phyloP scores from a whole-genome alignment of 2,113 vertebrate species.

The Dasyprocta punctata region DNA sequence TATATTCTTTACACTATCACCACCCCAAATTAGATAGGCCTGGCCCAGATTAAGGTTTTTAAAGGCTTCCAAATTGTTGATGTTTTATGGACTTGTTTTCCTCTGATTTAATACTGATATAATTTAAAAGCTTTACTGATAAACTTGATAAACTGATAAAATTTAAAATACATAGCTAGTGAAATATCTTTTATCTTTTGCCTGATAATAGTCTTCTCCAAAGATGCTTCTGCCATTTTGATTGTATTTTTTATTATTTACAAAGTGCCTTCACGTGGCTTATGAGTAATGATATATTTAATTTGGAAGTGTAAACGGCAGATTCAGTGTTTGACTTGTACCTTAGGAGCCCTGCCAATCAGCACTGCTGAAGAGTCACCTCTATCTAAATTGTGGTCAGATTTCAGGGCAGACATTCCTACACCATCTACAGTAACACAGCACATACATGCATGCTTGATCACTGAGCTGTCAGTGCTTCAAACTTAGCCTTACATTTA shows the following conservation, averaged over 20 bases:
- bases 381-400: background rate
- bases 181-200: conserved; percentile 57
- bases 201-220: background rate
- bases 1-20: background rate
- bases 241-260: conserved; percentile 73
- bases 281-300: background rate
- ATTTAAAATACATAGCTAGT: conserved; percentile 45
- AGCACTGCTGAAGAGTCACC: background rate
- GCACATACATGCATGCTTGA: background rate
- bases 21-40: background rate
- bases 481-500: background rate
- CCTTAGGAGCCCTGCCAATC: conserved; percentile 36
- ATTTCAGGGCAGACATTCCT: background rate
- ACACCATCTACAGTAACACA: background rate
- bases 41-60: conserved; percentile 35
- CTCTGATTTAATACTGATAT: background rate
- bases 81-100: conserved; percentile 73
- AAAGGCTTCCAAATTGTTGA: conserved; percentile 69
- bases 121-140: conserved; percentile 12
- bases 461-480: conserved; percentile 14
- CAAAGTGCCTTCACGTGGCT: background rate
- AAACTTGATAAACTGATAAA: conserved; percentile 56
- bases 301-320: conserved; percentile 50
- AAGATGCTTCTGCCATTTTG: conserved; percentile 7
- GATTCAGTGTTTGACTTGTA: conserved; percentile 24